Evolutionary conservation across 1,140 invertebrate genomes (phyloP).

Genomic region (Drosophila nikananu): DNA sequence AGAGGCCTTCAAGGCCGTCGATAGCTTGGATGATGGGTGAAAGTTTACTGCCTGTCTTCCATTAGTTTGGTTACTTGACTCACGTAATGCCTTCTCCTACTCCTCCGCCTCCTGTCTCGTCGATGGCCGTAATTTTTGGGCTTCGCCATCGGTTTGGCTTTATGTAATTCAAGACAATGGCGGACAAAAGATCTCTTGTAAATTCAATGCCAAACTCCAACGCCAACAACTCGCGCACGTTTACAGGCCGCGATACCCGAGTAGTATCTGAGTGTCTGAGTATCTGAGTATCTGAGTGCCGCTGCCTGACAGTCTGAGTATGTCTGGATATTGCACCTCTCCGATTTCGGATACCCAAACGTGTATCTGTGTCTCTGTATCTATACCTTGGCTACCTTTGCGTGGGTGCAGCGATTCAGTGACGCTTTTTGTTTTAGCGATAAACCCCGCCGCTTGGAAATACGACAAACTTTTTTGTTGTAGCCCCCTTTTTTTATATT

Average conservation of each 20-base stretch:
- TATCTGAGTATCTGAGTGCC: constrained; percentile 1
- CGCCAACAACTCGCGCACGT: neutral
- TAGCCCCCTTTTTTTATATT: constrained; percentile 23
- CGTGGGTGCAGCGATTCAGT: constrained; percentile 64
- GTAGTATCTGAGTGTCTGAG: neutral
- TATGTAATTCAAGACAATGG: constrained; percentile 57
- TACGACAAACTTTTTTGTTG: constrained; percentile 32
- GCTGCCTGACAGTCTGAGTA: constrained; percentile 21
- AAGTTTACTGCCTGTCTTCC: constrained; percentile 25
- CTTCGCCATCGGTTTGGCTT: constrained; percentile 21
- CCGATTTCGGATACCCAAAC: constrained; percentile 38
- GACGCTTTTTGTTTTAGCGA: constrained; percentile 63
- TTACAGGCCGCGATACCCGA: constrained; percentile 21
- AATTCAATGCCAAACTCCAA: constrained; percentile 52
- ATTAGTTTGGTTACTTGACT: constrained; percentile 45
- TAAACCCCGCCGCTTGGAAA: constrained; percentile 57
- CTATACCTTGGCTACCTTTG: constrained; percentile 25
- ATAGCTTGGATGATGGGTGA: constrained; percentile 25
- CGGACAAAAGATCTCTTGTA: constrained; percentile 57
- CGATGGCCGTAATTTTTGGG: constrained; percentile 27
- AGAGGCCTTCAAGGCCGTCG: constrained; percentile 28
- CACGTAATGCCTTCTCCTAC: constrained; percentile 33
- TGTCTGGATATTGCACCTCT: constrained; percentile 35
- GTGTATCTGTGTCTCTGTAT: constrained; percentile 34
- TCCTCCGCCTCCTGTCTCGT: constrained; percentile 2